Percentiles rank a stretch among this genome's conserved stretches.
Conservation (phyloP, 2,888 invertebrate species). For the Drosophila vallismaia region DNA sequence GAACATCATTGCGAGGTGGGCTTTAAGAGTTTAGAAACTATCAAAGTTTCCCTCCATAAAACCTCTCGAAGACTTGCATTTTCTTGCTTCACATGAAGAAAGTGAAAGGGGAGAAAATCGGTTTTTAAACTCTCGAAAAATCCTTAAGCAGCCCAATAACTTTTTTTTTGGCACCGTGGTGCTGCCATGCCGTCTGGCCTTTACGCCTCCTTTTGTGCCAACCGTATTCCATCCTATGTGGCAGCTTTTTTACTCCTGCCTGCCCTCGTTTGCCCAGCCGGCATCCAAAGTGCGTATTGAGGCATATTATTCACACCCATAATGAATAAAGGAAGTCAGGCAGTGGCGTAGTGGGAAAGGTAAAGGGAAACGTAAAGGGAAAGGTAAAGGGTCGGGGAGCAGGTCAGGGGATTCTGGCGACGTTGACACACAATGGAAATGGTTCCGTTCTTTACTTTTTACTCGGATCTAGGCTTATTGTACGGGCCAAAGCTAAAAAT, state of each 20-base stretch:
- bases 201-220: not conserved
- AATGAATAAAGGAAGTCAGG: constrained; percentile 52
- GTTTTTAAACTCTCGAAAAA: not conserved
- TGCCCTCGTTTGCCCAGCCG: constrained; percentile 9
- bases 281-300: constrained; percentile 36
- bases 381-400: not conserved
- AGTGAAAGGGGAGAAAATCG: too few relatives aligned
- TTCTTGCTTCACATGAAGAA: too few relatives aligned
- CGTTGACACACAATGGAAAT: constrained; percentile 48
- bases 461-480: constrained; percentile 35
- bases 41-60: too few relatives aligned
- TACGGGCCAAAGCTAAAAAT: constrained; percentile 36
- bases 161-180: not conserved
- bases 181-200: not conserved
- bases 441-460: constrained; percentile 6
- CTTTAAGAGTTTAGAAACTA: not conserved
- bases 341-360: constrained; percentile 8
- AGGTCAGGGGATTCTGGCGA: constrained; percentile 35
- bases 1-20: constrained; percentile 25
- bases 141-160: not conserved
- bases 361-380: not conserved
- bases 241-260: constrained; percentile 1
- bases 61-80: too few relatives aligned
- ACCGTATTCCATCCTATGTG: constrained; percentile 2
- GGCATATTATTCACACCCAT: constrained; percentile 60